Base-by-base conservation (phyloP, 2,888 invertebrate species). In the Tanypteryx hageni region DNA sequence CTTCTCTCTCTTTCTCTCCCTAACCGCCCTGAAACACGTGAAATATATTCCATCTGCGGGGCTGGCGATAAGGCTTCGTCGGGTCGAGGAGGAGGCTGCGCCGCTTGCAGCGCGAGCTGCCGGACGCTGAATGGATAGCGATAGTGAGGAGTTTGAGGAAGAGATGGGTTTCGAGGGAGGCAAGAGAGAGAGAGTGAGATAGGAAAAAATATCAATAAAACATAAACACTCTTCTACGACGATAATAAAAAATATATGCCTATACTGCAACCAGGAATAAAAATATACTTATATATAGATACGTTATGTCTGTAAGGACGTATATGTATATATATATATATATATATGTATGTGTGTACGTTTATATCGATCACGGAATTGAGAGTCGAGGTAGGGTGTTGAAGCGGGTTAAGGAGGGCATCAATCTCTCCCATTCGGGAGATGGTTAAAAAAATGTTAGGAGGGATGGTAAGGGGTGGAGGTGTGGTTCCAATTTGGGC, bases 31-130 rank as follows among this genome's bases (percentile, higher is more conserved):
- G 86, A 95, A 95, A 95, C 95, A 96, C 96, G 96, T 96, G 96
- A 96, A 96, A 96, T 96, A 96, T 96, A 96, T 96, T 96, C 96
- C 96, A 96, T 96, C 96, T 96, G 96, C 96, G 96, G 93, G 93
- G 92, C 93, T 93, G 93, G 93, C 93, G 93, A 93, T 92, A 93
- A 93, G 93, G 93, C 93, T 93, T 93, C 93, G 93, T 94, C 93
- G 93, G 93, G 93, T 93, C 93, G 93, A 93, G 93, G 93, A 93
- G 93, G 93, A 93, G 93, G 93, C 93, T 93, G 93, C 93, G 93
- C 93, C 93, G 16, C 93, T 93, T 93, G 93, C 93, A 93, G 93
- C 93, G 93, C 93, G 93, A 92, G 93, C 93, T 93, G 93, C 93
- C 93, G 93, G 92, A 93, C 92, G 92, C 93, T 86, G 86, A 86